Base-by-base conservation (phyloP, 2,888 invertebrate species). In the Sphecodes monilicornis region DNA sequence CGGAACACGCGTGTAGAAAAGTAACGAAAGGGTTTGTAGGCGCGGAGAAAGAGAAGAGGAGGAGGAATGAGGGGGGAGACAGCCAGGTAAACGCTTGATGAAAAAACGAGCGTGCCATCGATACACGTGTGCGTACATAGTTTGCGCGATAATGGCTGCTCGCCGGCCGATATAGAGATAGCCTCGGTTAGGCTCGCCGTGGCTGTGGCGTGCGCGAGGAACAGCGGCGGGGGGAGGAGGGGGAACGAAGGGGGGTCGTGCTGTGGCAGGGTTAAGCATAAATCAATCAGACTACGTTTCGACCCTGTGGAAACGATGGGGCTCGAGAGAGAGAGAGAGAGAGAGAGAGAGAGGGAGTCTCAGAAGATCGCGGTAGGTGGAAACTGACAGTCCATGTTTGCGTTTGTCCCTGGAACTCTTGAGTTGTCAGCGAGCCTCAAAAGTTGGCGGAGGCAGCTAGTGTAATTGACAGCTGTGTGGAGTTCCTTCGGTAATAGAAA, bases 221-320 rank as follows among this genome's bases (percentile, higher is more conserved):
- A 75, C 73, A n/a, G 78, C 57, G 66, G 82, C 2, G 60, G 29
- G 29, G 60, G 60, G 13, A 26, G 10, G 4, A 8, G 64, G 22
- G 32, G 8, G 32, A 22, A 22, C 8, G 50, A 4, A 22, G 22
- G 90, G 81, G 88, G 91, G 91, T 91, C 91, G 88, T 69, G 83
- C 87, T 81, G 85, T 89, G 91, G 87, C 91, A 90, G 92, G 90
- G 92, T 92, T 89, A 90, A 88, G 90, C 91, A 91, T 92, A 93
- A 93, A 93, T 93, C 93, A 92, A 93, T 93, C 92, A 92, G 86
- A 36, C 50, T 81, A 80, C 86, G 87, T 87, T 90, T 85, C 71
- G 57, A 78, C 76, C 70, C 74, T 76, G 84, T 60, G 68, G 54
- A 86, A 82, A 76, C 76, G 78, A 73, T 39, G 66, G 11, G 3